A percentile compares a stretch with the other conserved stretches of the same genome.
Conservation (phyloP, 2,113 vertebrate genomes). For the Propithecus coquereli region DNA sequence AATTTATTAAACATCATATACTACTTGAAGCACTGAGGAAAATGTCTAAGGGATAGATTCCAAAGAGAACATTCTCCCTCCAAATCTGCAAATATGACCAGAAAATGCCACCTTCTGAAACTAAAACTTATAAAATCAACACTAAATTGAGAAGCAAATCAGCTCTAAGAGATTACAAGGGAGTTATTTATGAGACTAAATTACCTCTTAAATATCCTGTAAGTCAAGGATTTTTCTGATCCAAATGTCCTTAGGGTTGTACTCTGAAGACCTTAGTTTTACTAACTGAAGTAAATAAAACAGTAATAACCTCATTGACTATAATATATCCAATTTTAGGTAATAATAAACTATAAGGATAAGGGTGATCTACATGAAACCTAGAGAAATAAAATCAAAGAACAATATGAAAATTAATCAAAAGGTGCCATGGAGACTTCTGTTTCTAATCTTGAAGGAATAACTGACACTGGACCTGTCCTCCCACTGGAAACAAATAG, state of each 20-base stretch:
- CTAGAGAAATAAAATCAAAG: constrained; percentile 2
- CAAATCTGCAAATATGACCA: not conserved
- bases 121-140: not conserved
- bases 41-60: not conserved
- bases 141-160: not conserved
- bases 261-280: not conserved
- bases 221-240: not conserved
- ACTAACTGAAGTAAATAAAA: not conserved
- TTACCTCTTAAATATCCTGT: not conserved
- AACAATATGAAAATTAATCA: not conserved
- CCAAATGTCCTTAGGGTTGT: not conserved
- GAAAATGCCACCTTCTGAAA: not conserved
- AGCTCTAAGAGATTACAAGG: not conserved
- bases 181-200: not conserved
- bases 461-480: not conserved
- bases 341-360: not conserved
- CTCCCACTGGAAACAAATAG: not conserved
- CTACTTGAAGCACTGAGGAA: not conserved
- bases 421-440: not conserved
- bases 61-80: not conserved
- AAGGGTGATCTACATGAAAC: not conserved
- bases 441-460: not conserved
- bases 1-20: not conserved
- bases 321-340: not conserved
- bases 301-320: not conserved